These are phyloP conservation scores for Gastracanthus pulcherrimus DNA, from an alignment of 2,888 invertebrate species.

Conservation along the genomic window DNA sequence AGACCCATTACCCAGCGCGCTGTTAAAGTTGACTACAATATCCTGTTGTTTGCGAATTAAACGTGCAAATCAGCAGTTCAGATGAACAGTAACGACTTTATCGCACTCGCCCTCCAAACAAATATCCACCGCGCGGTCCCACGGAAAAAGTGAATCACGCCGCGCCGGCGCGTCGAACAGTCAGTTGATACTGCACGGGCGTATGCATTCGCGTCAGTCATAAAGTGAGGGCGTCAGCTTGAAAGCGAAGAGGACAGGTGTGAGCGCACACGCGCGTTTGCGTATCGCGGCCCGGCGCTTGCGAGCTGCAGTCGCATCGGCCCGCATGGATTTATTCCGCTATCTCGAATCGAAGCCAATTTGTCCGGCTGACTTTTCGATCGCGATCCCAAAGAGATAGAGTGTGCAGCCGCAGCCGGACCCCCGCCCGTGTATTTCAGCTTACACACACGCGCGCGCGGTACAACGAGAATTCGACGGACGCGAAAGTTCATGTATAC, in stretches of 20 bases:
- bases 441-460: neutral
- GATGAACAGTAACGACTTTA: no score
- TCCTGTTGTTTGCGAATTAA: no score
- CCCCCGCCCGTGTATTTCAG: no score
- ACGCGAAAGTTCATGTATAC: neutral
- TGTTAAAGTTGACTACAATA: no score
- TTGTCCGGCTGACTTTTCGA: conserved; percentile 56
- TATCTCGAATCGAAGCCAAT: conserved; percentile 55
- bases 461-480: neutral
- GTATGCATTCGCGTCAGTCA: conserved; percentile 38
- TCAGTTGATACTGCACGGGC: conserved; percentile 1
- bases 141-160: no score
- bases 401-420: no score
- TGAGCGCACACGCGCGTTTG: neutral
- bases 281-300: no score
- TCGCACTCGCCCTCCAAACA: neutral
- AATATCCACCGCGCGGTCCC: neutral
- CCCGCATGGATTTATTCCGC: conserved; percentile 52
- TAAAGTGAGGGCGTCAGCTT: conserved; percentile 38
- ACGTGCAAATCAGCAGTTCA: conserved; percentile 16
- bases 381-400: conserved; percentile 34
- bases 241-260: conserved; percentile 26
- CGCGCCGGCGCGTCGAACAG: no score
- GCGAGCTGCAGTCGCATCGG: no score
- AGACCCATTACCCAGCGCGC: no score